Evolutionary conservation across 2,113 vertebrate genomes (phyloP), one percentile per base, ranked within the genome.

Genomic region (Brevimyrus niger): DNA sequence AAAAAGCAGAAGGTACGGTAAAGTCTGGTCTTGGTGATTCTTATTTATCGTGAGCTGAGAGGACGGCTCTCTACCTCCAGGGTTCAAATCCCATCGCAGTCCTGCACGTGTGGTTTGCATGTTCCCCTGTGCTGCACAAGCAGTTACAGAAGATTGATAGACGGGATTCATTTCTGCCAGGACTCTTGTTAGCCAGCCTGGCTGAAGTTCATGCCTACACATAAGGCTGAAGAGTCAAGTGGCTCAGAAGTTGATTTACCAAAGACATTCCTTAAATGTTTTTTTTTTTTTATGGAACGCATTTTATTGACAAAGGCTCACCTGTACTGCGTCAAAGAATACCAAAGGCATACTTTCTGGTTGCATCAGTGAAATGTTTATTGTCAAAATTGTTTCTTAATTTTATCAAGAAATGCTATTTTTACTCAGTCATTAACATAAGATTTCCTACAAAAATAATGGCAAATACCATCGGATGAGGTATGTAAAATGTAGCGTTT

Each of bases 391-490:
- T 2, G 6, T 55, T 27, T 42, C 7, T 51, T 15, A 87, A 7
- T 35, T 51, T 21, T n/a, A n/a, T 10, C 38, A 84, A 51, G n/a
- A 53, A 19, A 38, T 53, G 13, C 13, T 88, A 48, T 27, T 44
- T 38, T 46, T 9, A 73, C n/a, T 4, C 3, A 46, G 35, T 48
- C 23, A 48, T 73, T 46, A 44, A 38, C n/a, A 44, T 19, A 7
- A 87, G 21, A 46, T 69, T 47, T 88, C 44, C 88, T 89, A 55
- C 31, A 82, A 89, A 89, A 89, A 89, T 82, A 89, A 83, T 89
- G 73, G 69, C 50, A 82, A 27, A 21, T 35, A 53, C 73, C 51
- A 13, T 73, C 31, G 38, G 11, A 83, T 7, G 73, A 55, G 73
- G 69, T 42, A 89, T 82, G 69, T 83, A 82, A 82, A 89, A 89